These are phyloP conservation scores for Brienomyrus brachyistius DNA, from an alignment of 2,113 vertebrate genomes.

Conservation along the genomic window DNA sequence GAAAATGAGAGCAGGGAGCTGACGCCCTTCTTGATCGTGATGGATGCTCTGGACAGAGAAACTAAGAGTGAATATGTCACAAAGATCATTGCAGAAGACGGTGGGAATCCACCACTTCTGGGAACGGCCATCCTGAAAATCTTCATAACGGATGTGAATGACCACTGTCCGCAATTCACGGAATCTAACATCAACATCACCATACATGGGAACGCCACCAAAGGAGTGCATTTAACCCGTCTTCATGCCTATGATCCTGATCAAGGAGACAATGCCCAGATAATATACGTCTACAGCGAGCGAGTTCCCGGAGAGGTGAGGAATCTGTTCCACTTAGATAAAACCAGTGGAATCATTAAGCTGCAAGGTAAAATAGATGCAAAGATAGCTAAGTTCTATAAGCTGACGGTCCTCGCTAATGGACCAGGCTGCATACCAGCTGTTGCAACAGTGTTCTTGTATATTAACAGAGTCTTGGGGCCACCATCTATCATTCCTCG, in stretches of 20 bases:
- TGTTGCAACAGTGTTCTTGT: slow-evolving; percentile 71
- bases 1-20: slow-evolving; percentile 88
- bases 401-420: slow-evolving; percentile 78
- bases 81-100: slow-evolving; percentile 86
- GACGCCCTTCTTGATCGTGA: slow-evolving; percentile 87
- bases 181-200: slow-evolving; percentile 78
- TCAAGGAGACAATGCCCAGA: slow-evolving; percentile 80
- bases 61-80: slow-evolving; percentile 76
- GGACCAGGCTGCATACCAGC: slow-evolving; percentile 91
- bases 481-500: slow-evolving; percentile 78
- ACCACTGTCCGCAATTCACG: slow-evolving; percentile 86
- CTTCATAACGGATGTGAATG: slow-evolving; percentile 84
- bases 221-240: slow-evolving; percentile 66
- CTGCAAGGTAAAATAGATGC: slow-evolving; percentile 71
- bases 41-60: slow-evolving; percentile 81
- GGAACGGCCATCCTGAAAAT: slow-evolving; percentile 87
- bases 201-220: slow-evolving; percentile 77
- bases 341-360: slow-evolving; percentile 70
- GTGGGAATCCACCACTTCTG: slow-evolving; percentile 75
- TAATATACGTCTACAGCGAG: slow-evolving; percentile 87
- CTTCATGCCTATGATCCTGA: slow-evolving; percentile 80
- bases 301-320: slow-evolving; percentile 74
- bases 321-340: slow-evolving; percentile 76
- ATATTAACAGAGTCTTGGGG: slow-evolving; percentile 74
- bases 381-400: slow-evolving; percentile 65